phyloP scores from a whole-genome alignment of 2,797 vertebrate genomes.

The Heliangelus exortis region DNA sequence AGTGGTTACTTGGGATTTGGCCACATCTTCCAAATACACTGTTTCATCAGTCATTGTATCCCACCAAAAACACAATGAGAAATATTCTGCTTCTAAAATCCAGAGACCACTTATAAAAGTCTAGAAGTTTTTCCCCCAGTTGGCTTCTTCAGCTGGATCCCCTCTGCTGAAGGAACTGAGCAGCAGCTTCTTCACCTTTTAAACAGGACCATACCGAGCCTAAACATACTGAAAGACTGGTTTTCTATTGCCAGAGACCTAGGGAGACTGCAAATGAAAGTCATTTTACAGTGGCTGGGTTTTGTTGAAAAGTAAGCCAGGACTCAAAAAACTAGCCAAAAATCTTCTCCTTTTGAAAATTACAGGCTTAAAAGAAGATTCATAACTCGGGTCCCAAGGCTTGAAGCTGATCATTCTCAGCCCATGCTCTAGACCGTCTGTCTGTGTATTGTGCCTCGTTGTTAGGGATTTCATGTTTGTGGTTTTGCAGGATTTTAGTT shows the following conservation, averaged over 20 bases:
- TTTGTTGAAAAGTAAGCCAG: neutral
- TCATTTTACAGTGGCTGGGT: neutral
- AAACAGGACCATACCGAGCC: neutral
- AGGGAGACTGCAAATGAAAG: neutral
- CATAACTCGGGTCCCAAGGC: slow-evolving; percentile 46
- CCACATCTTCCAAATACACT: slow-evolving; percentile 13
- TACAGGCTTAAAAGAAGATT: slow-evolving; percentile 32
- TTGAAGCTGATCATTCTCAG: slow-evolving; percentile 48
- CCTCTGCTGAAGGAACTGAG: neutral
- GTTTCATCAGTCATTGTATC: slow-evolving; percentile 37
- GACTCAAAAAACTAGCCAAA: neutral
- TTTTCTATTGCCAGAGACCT: neutral
- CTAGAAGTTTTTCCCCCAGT: neutral
- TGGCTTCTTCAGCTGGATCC: neutral
- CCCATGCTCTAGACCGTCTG: slow-evolving; percentile 53
- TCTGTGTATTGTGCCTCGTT: neutral
- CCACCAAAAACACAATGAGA: slow-evolving; percentile 47
- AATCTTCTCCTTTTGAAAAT: slow-evolving; percentile 2
- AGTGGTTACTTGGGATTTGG: slow-evolving; percentile 41
- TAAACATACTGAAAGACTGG: neutral
- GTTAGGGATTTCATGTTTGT: slow-evolving; percentile 33
- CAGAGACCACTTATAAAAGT: slow-evolving; percentile 3
- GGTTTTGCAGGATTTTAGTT: slow-evolving; percentile 28
- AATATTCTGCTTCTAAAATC: slow-evolving; percentile 35
- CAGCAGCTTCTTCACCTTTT: neutral